phyloP scores from a whole-genome alignment of 2,888 invertebrate genomes.

The Cosmorhoe ocellata region DNA sequence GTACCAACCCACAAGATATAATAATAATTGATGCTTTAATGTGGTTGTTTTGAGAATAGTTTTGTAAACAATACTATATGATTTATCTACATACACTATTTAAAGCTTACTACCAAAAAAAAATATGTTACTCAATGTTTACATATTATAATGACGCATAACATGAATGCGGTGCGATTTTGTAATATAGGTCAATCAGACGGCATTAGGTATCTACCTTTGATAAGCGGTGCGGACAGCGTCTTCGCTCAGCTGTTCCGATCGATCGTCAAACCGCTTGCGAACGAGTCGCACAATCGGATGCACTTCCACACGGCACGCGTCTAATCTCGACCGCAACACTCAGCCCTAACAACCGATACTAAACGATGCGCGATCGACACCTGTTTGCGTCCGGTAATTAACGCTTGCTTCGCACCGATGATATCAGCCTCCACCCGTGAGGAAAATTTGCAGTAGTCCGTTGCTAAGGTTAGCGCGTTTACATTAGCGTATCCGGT shows the following conservation, averaged over 20 bases:
- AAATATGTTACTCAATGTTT: slow-evolving; percentile 30
- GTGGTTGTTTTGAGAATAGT: too few relatives aligned
- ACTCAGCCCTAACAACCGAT: slow-evolving; percentile 58
- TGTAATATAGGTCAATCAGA: slow-evolving; percentile 47
- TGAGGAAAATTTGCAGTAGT: slow-evolving; percentile 25
- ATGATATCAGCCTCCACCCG: slow-evolving; percentile 32
- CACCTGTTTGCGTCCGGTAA: slow-evolving; percentile 61
- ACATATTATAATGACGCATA: slow-evolving; percentile 24
- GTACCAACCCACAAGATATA: too few relatives aligned
- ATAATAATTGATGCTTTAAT: too few relatives aligned
- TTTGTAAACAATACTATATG: too few relatives aligned
- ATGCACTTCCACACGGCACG: slow-evolving; percentile 51
- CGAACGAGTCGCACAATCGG: slow-evolving; percentile 42
- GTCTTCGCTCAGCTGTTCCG: slow-evolving; percentile 66
- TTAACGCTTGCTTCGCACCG: slow-evolving; percentile 35
- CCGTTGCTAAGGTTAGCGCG: slow-evolving; percentile 36
- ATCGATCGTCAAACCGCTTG: slow-evolving; percentile 57
- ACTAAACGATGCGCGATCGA: slow-evolving; percentile 52
- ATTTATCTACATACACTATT: too few relatives aligned
- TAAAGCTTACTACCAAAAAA: slow-evolving; percentile 1
- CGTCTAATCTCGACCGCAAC: slow-evolving; percentile 55
- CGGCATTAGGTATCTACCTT: slow-evolving; percentile 53
- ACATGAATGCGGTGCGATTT: slow-evolving; percentile 21
- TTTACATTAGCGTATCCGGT: slow-evolving; percentile 41
- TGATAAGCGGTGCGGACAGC: slow-evolving; percentile 55